Percentiles rank a stretch among this genome's conserved stretches.
These are phyloP conservation scores for Emydocephalus ijimae DNA, from an alignment of 2,113 vertebrate species.

Conservation along the genomic window DNA sequence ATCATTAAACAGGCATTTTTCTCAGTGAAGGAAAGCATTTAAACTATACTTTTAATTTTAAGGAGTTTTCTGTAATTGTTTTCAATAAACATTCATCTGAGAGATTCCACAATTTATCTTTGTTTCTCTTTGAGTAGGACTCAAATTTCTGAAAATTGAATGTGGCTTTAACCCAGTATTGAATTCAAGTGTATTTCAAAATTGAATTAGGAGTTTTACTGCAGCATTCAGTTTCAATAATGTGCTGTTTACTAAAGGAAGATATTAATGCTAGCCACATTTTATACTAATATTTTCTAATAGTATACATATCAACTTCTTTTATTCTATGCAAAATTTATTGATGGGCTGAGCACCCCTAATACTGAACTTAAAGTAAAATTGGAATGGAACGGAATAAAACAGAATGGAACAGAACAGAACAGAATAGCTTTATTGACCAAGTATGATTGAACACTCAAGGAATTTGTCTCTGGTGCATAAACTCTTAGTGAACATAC, in stretches of 20 bases:
- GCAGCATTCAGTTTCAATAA: not conserved
- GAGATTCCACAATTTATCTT: slow-evolving; percentile 51
- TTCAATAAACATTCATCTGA: slow-evolving; percentile 60
- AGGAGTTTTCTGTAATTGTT: slow-evolving; percentile 70
- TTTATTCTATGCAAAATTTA: not conserved
- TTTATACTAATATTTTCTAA: not conserved
- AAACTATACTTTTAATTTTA: slow-evolving; percentile 76
- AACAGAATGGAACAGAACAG: no score
- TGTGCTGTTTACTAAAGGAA: not conserved
- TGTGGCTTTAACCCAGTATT: slow-evolving; percentile 45
- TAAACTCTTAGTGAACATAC: no score
- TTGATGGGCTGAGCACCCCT: not conserved
- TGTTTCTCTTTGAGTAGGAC: slow-evolving; percentile 32
- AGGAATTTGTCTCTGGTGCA: no score
- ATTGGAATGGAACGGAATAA: no score
- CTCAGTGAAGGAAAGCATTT: slow-evolving; percentile 72
- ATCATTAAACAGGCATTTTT: slow-evolving; percentile 79
- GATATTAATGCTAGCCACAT: not conserved
- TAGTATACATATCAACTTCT: not conserved
- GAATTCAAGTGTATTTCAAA: slow-evolving; percentile 45
- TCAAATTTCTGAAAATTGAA: slow-evolving; percentile 39
- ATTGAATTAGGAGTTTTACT: slow-evolving; percentile 41
- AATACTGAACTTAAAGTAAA: not conserved
- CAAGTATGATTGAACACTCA: no score
- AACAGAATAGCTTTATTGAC: no score